phyloP scores from a whole-genome alignment of 2,113 vertebrate genomes.

The Aptenodytes forsteri region DNA sequence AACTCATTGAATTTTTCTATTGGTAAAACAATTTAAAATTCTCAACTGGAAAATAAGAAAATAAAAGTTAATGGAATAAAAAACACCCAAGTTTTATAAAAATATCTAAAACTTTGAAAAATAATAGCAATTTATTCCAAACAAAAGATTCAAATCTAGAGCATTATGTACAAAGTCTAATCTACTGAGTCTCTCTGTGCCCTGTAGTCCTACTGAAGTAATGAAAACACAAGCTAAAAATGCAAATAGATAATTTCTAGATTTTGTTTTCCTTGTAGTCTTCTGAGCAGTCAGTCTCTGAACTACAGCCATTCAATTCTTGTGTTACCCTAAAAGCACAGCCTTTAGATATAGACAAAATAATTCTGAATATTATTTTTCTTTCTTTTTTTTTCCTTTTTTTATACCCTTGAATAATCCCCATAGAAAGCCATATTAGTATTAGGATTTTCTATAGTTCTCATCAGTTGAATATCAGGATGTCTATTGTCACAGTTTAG shows the following conservation, averaged over 20 bases:
- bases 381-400: background rate
- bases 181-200: background rate
- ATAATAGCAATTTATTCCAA: background rate
- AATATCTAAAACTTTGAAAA: background rate
- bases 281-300: background rate
- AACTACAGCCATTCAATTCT: background rate
- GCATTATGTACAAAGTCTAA: background rate
- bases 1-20: background rate
- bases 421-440: background rate
- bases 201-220: background rate
- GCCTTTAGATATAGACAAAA: background rate
- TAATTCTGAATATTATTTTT: background rate
- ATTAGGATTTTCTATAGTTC: background rate
- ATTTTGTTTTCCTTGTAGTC: slow-evolving; percentile 5
- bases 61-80: background rate
- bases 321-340: background rate
- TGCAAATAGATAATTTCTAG: background rate
- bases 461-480: slow-evolving; percentile 20
- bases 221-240: slow-evolving; percentile 8
- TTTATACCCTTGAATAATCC: background rate
- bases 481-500: background rate
- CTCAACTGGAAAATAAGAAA: background rate
- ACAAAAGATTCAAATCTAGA: background rate
- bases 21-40: background rate
- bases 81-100: background rate